phyloP scores from a whole-genome alignment of 2,797 vertebrate genomes.

The Cossypha dichroa region DNA sequence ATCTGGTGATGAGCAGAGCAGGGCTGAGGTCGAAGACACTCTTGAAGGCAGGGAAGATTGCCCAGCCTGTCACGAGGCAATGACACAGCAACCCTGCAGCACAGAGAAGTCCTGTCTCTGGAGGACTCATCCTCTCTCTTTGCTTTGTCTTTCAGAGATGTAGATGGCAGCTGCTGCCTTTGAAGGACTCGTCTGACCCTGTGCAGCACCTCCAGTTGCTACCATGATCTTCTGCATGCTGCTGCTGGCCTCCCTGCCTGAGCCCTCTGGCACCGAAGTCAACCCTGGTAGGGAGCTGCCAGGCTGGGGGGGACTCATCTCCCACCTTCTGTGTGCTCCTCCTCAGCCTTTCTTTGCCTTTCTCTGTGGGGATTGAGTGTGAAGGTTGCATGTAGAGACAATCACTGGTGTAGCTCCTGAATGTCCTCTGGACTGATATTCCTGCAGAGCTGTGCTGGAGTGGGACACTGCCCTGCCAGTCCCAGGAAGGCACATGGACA shows the following conservation, averaged over 20 bases:
- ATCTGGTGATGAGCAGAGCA: not conserved
- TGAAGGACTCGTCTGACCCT: slow-evolving; percentile 59
- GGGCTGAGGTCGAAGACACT: not conserved
- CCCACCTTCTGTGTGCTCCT: not conserved
- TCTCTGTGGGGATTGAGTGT: not conserved
- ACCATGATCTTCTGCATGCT: slow-evolving; percentile 90
- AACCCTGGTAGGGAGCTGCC: slow-evolving; percentile 81
- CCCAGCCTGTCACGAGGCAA: not conserved
- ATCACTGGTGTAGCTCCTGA: rapidly evolving
- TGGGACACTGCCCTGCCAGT: not conserved
- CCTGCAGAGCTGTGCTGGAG: not conserved
- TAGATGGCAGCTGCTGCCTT: slow-evolving; percentile 51
- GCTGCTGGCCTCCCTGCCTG: slow-evolving; percentile 79
- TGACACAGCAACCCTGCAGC: not conserved
- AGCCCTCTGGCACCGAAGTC: slow-evolving; percentile 80
- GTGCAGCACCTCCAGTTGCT: slow-evolving; percentile 46
- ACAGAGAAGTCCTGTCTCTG: not conserved
- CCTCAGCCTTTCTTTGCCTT: not conserved
- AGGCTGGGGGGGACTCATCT: not conserved
- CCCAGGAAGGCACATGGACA: not conserved
- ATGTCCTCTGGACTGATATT: not conserved
- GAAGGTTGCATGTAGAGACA: rapidly evolving
- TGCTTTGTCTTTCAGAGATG: slow-evolving; percentile 68
- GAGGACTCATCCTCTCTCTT: slow-evolving; percentile 10
- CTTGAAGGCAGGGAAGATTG: not conserved